Conservation (phyloP, 2,113 vertebrate genomes). For the Eudyptes chrysolophus region DNA sequence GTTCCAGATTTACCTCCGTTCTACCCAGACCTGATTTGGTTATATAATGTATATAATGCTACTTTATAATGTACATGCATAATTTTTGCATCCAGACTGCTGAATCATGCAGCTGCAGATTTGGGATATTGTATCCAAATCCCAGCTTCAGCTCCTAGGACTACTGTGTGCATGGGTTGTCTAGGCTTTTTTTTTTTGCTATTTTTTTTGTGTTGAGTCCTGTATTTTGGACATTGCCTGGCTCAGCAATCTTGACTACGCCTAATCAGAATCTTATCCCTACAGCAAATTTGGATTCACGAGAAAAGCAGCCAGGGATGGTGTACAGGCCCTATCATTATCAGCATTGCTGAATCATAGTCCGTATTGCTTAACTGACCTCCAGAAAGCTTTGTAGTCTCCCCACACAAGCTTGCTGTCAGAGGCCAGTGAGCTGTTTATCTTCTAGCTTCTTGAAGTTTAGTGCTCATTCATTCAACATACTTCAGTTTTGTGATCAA, state of each 20-base stretch:
- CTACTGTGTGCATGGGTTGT: neutral
- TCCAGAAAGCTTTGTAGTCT: neutral
- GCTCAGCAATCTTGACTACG: neutral
- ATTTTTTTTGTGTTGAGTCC: neutral
- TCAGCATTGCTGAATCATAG: neutral
- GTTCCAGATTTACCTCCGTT: neutral
- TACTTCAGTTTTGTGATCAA: neutral
- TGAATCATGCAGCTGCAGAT: constrained; percentile 24
- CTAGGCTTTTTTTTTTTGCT: rapidly evolving
- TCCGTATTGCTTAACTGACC: neutral
- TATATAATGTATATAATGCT: neutral
- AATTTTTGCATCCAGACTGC: constrained; percentile 8
- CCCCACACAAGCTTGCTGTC: neutral
- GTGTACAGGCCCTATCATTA: neutral
- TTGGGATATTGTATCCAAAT: neutral
- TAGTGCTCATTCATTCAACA: neutral
- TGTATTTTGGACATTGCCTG: neutral
- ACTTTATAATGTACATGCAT: neutral
- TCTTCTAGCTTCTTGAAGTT: neutral
- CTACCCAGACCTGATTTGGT: neutral
- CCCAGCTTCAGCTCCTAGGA: neutral
- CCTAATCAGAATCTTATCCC: neutral
- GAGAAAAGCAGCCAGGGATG: neutral
- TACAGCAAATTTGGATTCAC: neutral
- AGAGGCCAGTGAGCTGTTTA: neutral